Base-by-base conservation (phyloP, 2,113 vertebrate species). In the Seriola aureovittata region DNA sequence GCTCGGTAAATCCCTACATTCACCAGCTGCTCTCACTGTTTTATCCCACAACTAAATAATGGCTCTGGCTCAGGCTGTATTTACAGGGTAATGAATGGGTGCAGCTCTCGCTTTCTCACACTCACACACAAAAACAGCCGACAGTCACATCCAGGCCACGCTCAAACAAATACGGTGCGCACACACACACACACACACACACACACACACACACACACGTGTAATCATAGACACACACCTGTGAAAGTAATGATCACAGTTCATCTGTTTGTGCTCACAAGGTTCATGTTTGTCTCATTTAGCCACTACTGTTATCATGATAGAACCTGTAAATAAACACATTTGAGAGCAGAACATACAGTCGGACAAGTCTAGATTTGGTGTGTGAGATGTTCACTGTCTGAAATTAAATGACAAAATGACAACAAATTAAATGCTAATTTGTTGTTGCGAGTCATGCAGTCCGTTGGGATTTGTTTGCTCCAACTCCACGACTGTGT, bases 1-100 rank as follows among this genome's bases (percentile, higher is more conserved):
- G 74, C 83, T 89, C 52, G 3, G 71, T 90, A 86, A 91, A 89
- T 80, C 79, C 81, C 69, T 79, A 84, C 81, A 89, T 80, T 90
- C 74, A 78, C 80, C 86, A 90, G 88, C 85, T 89, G 90, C 82
- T 88, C 78, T 68, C 79, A 60, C 40, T 32, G 79, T 88, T 90
- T 91, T 85, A 92, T 93, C 89, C 60, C 88, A 73, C 75, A 71
- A 68, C 89, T 85, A 86, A 89, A 93, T 88, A 91, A 89, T 69
- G 79, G 62, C 52, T 89, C 79, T 88, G 88, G 85, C 87, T 85
- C 84, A 59, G 80, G 80, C 79, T 90, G 88, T 91, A 88, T 90
- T 91, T 91, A 87, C 88, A 80, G 82, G 81, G 79, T 83, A 91
- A 93, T 91, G 84, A 91, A 89, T 42, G 88, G 78, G 73, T 78